These are phyloP conservation scores for Thamnophis sirtalis DNA, from an alignment of 2,113 vertebrate genomes.

Conservation along the genomic window DNA sequence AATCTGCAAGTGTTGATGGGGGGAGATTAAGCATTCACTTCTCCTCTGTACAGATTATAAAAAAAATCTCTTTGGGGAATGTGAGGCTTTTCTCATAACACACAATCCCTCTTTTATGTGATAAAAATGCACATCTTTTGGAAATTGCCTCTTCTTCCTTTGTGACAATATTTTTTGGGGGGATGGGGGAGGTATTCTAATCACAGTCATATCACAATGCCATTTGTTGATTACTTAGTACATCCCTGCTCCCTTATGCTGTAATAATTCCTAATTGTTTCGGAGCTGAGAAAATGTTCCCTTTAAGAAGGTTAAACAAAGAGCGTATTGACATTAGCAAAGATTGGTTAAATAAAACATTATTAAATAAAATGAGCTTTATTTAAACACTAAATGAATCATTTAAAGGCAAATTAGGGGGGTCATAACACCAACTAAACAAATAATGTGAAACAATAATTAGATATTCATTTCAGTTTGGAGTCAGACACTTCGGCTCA, in stretches of 20 bases:
- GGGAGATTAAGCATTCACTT: background rate
- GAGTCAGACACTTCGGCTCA: slow-evolving; percentile 54
- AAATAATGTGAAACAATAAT: slow-evolving; percentile 78
- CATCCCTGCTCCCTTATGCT: slow-evolving; percentile 52
- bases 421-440: slow-evolving; percentile 73
- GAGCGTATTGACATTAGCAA: slow-evolving; percentile 85
- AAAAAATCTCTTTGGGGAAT: background rate
- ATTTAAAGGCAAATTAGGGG: slow-evolving; percentile 87
- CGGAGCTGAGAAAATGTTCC: slow-evolving; percentile 72
- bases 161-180: slow-evolving; percentile 32
- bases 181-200: slow-evolving; percentile 45
- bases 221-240: slow-evolving; percentile 65
- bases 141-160: slow-evolving; percentile 30
- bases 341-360: slow-evolving; percentile 83
- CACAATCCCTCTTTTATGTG: background rate
- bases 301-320: slow-evolving; percentile 85
- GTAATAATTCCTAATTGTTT: slow-evolving; percentile 73
- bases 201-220: slow-evolving; percentile 52
- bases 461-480: slow-evolving; percentile 75
- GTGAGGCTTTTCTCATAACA: background rate
- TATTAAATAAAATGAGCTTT: slow-evolving; percentile 83
- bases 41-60: too few relatives aligned
- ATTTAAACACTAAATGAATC: slow-evolving; percentile 89
- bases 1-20: background rate
- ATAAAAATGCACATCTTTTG: slow-evolving; percentile 33